Conservation (phyloP, 2,113 vertebrate species). For the Noturus placidus region DNA sequence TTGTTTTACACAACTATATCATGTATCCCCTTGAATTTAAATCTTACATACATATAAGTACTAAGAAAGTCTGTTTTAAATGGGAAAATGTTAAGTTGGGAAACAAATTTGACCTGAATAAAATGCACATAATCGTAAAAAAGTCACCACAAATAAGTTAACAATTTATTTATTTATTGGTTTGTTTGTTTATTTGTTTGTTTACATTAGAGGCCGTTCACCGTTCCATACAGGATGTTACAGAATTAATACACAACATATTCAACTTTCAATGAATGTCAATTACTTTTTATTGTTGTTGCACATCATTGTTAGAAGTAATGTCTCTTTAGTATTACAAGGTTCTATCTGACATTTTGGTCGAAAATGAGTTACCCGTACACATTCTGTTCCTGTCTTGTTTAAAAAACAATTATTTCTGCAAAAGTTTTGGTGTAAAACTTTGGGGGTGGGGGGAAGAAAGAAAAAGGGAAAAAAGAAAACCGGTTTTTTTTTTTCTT, state of each 20-base stretch:
- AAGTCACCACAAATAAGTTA: not conserved
- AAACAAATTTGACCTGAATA: not conserved
- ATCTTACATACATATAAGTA: not conserved
- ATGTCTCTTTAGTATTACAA: too few relatives aligned
- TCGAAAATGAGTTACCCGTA: not conserved
- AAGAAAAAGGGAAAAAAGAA: too few relatives aligned
- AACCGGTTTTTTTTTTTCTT: not conserved
- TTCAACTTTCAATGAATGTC: too few relatives aligned
- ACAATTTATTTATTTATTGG: not conserved
- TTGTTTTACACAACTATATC: too few relatives aligned
- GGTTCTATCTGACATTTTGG: too few relatives aligned
- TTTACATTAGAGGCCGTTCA: not conserved
- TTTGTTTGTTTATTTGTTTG: not conserved
- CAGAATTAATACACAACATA: not conserved
- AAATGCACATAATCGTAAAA: not conserved
- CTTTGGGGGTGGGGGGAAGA: too few relatives aligned
- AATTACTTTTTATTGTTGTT: too few relatives aligned
- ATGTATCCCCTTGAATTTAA: too few relatives aligned
- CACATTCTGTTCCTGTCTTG: not conserved
- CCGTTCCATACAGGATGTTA: not conserved
- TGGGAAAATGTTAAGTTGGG: not conserved
- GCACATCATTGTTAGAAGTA: too few relatives aligned
- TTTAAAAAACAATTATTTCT: too few relatives aligned
- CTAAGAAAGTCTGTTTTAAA: not conserved
- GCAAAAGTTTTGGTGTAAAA: too few relatives aligned